Conservation (phyloP, 2,797 vertebrate genomes). For the Heteromormyrus szaboi region DNA sequence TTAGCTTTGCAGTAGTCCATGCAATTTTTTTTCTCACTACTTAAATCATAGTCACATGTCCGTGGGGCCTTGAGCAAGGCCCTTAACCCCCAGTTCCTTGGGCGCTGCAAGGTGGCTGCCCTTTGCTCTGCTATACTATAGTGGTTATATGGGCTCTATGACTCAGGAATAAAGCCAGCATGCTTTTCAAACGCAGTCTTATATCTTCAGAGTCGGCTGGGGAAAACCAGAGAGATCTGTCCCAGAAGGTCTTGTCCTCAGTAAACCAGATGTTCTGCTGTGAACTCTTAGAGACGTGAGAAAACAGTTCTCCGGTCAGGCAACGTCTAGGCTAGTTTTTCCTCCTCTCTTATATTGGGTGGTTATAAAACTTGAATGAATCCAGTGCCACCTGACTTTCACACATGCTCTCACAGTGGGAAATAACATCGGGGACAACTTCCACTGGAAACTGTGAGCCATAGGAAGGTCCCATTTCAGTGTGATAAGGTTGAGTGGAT, state of each 20-base stretch:
- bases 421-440: neutral
- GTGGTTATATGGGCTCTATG: neutral
- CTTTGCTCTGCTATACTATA: neutral
- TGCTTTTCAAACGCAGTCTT: neutral
- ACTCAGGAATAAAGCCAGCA: neutral
- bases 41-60: neutral
- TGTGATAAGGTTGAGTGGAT: neutral
- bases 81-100: neutral
- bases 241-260: neutral
- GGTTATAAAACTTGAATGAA: neutral
- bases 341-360: neutral
- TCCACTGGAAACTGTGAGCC: constrained; percentile 5
- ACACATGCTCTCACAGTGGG: neutral
- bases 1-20: neutral
- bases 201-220: neutral
- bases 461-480: neutral
- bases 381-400: neutral
- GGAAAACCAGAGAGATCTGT: neutral
- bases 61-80: neutral
- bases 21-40: neutral
- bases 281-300: neutral
- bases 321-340: neutral
- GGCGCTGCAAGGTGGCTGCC: neutral
- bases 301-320: neutral
- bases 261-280: neutral